Conservation (phyloP, 2,113 vertebrate species). For the Ptychochromis oligacanthus region DNA sequence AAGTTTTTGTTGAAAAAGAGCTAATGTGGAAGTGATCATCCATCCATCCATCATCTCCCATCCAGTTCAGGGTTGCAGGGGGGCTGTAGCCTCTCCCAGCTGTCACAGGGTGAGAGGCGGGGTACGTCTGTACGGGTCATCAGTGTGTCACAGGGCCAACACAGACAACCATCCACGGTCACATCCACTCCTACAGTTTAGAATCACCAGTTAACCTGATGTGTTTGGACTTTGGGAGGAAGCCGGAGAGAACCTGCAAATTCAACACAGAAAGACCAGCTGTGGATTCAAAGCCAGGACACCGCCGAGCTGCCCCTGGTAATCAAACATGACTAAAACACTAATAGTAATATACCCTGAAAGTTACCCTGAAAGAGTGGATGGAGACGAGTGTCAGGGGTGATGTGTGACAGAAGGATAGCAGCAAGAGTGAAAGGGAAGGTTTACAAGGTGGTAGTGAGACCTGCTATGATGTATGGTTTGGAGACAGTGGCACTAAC, state of each 20-base stretch:
- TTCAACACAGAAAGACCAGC: too few species aligned
- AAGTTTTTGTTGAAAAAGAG: neutral
- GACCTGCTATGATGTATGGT: neutral
- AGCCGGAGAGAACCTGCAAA: too few species aligned
- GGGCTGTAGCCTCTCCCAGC: neutral
- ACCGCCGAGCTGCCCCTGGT: too few species aligned
- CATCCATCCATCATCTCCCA: neutral
- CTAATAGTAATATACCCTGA: too few species aligned
- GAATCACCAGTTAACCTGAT: neutral
- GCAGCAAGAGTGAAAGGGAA: neutral
- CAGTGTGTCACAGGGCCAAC: neutral
- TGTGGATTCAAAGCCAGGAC: too few species aligned
- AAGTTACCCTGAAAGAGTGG: too few species aligned
- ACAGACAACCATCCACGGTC: neutral
- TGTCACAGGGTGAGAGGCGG: fast-evolving
- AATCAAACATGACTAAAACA: too few species aligned
- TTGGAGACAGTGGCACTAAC: too few species aligned
- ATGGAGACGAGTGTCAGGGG: neutral
- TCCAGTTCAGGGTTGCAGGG: fast-evolving
- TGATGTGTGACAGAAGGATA: neutral
- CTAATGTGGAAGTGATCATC: neutral
- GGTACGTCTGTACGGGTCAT: neutral
- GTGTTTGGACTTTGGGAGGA: too few species aligned
- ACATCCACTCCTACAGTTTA: too few species aligned
- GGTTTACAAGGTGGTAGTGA: neutral